These are phyloP conservation scores for Mareca strepera DNA, from an alignment of 2,797 vertebrate genomes.

Conservation along the genomic window DNA sequence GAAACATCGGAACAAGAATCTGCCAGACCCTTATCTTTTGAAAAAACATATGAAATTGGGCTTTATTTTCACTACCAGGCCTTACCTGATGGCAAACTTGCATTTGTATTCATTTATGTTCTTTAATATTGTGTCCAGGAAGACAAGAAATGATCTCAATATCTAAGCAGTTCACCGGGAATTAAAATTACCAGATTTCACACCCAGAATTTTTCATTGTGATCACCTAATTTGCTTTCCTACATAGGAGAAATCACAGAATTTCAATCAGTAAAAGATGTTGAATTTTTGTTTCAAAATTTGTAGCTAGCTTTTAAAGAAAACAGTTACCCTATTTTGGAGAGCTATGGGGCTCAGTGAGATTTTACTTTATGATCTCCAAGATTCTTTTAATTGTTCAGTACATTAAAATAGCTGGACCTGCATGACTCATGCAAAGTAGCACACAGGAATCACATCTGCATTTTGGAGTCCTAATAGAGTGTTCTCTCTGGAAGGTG, in stretches of 20 bases:
- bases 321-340: neutral
- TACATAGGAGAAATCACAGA: neutral
- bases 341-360: neutral
- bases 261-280: neutral
- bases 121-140: neutral
- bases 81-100: neutral
- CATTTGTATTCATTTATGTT: neutral
- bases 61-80: neutral
- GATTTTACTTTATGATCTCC: neutral
- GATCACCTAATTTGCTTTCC: neutral
- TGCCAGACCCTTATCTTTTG: neutral
- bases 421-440: neutral
- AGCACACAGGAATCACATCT: neutral
- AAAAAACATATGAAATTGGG: neutral
- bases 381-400: neutral
- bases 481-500: neutral
- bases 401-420: neutral
- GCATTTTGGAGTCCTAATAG: neutral
- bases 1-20: neutral
- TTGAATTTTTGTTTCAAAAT: neutral
- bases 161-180: neutral
- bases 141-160: neutral
- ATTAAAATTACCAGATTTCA: constrained; percentile 2
- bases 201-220: neutral
- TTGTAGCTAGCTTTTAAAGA: neutral